Evolutionary conservation across 2,888 invertebrate genomes (phyloP), one percentile per base, ranked within the genome.

Genomic region (Tridacna crocea): DNA sequence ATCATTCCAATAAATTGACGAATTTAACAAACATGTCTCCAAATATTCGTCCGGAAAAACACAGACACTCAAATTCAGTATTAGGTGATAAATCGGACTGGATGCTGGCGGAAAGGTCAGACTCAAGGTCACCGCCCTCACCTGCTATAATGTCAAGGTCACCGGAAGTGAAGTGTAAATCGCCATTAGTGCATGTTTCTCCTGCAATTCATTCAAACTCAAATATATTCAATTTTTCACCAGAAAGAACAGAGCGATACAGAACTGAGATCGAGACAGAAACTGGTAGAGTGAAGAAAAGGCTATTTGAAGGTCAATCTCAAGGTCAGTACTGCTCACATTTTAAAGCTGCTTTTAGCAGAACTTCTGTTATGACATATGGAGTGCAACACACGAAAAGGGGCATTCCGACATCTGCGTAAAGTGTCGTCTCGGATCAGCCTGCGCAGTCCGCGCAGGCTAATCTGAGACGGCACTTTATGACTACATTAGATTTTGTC

Each of bases 61-160:
- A 70, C 48, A 77, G 36, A 78, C 78, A 51, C 61, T 75, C 80
- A 22, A 61, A 36, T 51, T 75, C 82, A n/a, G 60, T 82, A 15
- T 65, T 80, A n/a, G 83, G 87, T 60, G 88, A 89, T 13, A 84
- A 88, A 65, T 88, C 87, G 6, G 89, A 89, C 68, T 88, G 89
- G 89, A 88, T 89, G 87, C 68, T 88, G 72, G 84, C 85, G 2
- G 88, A 89, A 74, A 79, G 83, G 79, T 84, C 87, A 68, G 83
- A 85, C 68, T 87, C 89, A 66, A 85, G 89, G 78, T 85, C 88
- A 51, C 88, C 88, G 11, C 89, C 89, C 46, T 79, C 82, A 0
- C 83, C 84, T n/a, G 80, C 85, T 15, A n/a, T 75, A 19, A 22
- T 47, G 70, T 46, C 77, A 60, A 75, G 79, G 79, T 81, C 83